Evolutionary conservation across 2,113 vertebrate species (phyloP).

Genomic region (Spea bombifrons): DNA sequence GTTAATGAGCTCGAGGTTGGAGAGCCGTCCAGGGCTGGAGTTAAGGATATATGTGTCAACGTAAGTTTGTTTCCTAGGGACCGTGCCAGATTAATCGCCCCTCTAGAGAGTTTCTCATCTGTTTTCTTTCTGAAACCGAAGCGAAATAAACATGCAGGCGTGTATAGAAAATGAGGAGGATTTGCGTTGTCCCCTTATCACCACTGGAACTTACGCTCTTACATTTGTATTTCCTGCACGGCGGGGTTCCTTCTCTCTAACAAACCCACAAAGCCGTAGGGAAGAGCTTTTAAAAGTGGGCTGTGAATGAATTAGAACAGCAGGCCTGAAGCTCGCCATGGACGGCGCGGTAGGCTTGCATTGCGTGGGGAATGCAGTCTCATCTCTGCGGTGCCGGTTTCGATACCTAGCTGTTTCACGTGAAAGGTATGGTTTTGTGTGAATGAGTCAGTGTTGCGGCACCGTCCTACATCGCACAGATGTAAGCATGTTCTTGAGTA

Average conservation of each 20-base stretch:
- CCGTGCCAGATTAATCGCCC: background rate
- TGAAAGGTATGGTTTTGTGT: too few relatives aligned
- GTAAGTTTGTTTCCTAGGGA: background rate
- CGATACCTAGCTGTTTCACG: too few relatives aligned
- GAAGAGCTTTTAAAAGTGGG: too few relatives aligned
- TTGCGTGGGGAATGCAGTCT: too few relatives aligned
- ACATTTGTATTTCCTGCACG: background rate
- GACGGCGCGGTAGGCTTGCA: too few relatives aligned
- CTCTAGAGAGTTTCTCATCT: constrained; percentile 23
- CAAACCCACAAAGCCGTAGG: background rate
- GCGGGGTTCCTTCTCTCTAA: background rate
- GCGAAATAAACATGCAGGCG: constrained; percentile 14
- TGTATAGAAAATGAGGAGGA: constrained; percentile 2
- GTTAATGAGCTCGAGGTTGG: background rate
- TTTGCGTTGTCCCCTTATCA: background rate
- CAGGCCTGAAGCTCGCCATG: too few relatives aligned
- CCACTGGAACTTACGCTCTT: background rate
- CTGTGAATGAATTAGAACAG: too few relatives aligned
- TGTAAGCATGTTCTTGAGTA: too few relatives aligned
- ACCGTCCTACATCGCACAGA: too few relatives aligned
- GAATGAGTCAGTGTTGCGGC: too few relatives aligned
- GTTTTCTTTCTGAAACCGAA: constrained; percentile 23
- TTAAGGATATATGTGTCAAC: constrained; percentile 19
- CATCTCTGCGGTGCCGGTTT: too few relatives aligned
- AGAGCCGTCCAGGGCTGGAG: background rate